A percentile compares a stretch with the other conserved stretches of the same genome.
Conservation (phyloP, 1,140 invertebrate genomes). For the Ericerus pela region DNA sequence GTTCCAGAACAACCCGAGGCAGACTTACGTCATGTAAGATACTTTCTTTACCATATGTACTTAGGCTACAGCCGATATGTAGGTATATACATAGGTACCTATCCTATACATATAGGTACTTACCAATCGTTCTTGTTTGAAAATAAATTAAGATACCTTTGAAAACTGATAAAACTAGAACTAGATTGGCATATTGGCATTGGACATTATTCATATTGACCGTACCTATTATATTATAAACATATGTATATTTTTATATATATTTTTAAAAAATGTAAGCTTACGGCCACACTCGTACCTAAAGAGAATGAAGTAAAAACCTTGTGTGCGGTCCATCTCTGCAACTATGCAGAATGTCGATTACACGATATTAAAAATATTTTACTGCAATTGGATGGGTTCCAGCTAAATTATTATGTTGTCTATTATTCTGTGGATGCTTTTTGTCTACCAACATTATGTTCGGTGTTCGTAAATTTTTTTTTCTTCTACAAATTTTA, state of each 20-base stretch:
- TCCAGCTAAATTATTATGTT: conserved; percentile 12
- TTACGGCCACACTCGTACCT: neutral
- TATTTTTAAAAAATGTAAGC: neutral
- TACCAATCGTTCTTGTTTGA: neutral
- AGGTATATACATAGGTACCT: no score
- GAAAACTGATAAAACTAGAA: conserved; percentile 9
- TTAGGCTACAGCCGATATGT: no score
- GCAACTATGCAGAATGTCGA: conserved; percentile 10
- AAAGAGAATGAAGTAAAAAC: conserved; percentile 9
- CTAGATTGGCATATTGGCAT: conserved; percentile 5
- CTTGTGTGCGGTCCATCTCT: conserved; percentile 9
- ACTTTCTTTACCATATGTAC: no score
- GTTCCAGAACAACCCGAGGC: neutral
- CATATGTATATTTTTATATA: no score
- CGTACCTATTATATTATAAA: no score
- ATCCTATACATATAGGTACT: no score
- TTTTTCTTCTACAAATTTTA: no score
- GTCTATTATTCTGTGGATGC: no score
- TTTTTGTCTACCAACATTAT: no score
- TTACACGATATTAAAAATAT: conserved; percentile 6
- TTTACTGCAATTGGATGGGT: conserved; percentile 9
- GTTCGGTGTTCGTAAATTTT: no score
- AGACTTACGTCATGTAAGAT: neutral
- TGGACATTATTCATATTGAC: conserved; percentile 1
- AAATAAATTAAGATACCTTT: conserved; percentile 5